These are phyloP conservation scores for Metaphire vulgaris DNA, from an alignment of 1,140 invertebrate species.

Conservation along the genomic window DNA sequence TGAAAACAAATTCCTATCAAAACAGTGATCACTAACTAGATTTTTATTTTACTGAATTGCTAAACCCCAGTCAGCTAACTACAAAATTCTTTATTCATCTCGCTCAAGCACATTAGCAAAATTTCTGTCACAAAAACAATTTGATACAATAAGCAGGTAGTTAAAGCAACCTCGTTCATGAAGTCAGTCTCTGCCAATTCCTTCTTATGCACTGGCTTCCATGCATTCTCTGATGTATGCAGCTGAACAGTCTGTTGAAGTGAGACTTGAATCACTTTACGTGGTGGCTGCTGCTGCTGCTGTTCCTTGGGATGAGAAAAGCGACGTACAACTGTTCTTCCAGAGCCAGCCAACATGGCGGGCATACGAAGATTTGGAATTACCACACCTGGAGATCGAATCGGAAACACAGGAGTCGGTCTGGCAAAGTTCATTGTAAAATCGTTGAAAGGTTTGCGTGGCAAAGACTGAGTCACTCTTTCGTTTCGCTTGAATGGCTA, in stretches of 20 bases:
- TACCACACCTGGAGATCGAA: not conserved
- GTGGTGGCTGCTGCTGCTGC: slow-evolving; percentile 28
- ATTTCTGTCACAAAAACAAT: slow-evolving; percentile 13
- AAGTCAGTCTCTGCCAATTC: not conserved
- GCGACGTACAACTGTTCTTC: not conserved
- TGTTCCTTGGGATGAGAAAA: not conserved
- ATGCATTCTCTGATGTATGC: slow-evolving; percentile 78
- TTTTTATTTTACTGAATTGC: no score
- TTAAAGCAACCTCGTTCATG: not conserved
- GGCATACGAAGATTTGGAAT: not conserved
- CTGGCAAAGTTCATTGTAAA: not conserved
- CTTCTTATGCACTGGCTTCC: slow-evolving; percentile 62
- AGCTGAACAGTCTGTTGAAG: slow-evolving; percentile 73
- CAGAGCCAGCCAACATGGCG: not conserved
- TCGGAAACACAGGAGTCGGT: not conserved
- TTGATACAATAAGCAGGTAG: not conserved
- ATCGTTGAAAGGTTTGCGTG: not conserved
- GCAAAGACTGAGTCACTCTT: not conserved
- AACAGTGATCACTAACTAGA: no score
- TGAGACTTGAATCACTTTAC: slow-evolving; percentile 64
- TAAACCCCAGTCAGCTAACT: no score
- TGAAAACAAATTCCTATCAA: no score
- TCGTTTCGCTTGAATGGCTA: no score
- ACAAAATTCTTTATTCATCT: no score
- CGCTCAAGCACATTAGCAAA: no score